Base-by-base conservation (phyloP, 30 jellyfish, hydroid and myxozoan species). In the Aurelia sp. region DNA sequence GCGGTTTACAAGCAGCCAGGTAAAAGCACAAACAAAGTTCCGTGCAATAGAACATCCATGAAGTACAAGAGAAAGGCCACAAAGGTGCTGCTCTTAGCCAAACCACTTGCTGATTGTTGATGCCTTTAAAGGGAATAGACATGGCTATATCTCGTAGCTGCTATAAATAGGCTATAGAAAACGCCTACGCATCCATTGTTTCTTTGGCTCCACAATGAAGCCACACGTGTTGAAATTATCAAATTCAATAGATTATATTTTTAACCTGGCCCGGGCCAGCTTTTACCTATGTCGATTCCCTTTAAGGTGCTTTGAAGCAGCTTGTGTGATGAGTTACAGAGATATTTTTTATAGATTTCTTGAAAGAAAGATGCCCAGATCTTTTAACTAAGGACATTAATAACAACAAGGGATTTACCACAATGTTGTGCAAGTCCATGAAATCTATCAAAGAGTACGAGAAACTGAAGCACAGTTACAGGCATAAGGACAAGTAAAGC, bases 341-440 rank as follows among this genome's bases (percentile, higher is more conserved):
- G 0, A 24, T 0, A 0, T 3, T 0, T 16, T 57, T 66, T 17
- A 9, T 66, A 20, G 17, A 27, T 66, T 66, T 66, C 17, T 66
- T 66, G 77, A 27, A 66, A 66, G 53, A 20, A 20, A 66, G 77
- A 13, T 66, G 53, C 77, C 53, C 77, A 18, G 77, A 66, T 4
- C 9, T 21, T 18, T 35, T 66, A 27, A 3, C 77, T 0, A 57
- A 35, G 0, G 77, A 66, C 20, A 17, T 66, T 31, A 11, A 7
- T 20, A 66, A 27, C 77, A 66, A 9, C 19, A 6, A 66, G 17
- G 77, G 58, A 18, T 66, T 66, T 57, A 66, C 21, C 0, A 66
- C 19, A 19, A 66, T 66, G 77, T 27, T 66, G 77, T 35, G 8
- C 53, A 1, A 66, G 77, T 57, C 77, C 50, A 18, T 27, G 8